Base-by-base conservation (phyloP, 2,113 vertebrate genomes). In the Neogale vison region DNA sequence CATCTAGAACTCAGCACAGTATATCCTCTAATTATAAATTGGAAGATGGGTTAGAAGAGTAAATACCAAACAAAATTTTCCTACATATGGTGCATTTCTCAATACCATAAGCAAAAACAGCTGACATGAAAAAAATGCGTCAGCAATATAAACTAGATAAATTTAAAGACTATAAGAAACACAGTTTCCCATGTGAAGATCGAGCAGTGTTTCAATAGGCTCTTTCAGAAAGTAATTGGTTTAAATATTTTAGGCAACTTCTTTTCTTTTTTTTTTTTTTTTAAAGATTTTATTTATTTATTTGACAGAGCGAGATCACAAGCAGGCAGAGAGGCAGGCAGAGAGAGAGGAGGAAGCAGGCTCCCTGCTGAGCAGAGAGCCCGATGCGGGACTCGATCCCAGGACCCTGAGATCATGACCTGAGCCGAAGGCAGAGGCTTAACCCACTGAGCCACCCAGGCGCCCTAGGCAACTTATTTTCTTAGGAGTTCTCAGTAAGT, bases 201-300 rank as follows among this genome's bases (percentile, higher is more conserved):
- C 87, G 96, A 97, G 55, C 15, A 65, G 7, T 0, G 71, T 29
- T 96, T 12, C 14, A 52, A 80, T 24, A 67, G 12, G 29, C 12
- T 69, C 31, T 83, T 39, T 83, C 63, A 69, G 15, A 39, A 91
- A 45, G 26, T 80, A 94, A 95, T 21, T 87, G 89, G 89, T 93
- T 94, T 92, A 97, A 97, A 98, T 77, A 57, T 87, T 79, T 88
- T 81, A 94, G 97, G 92, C 47, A 97, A 91, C 34, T 93, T 96
- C 4, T 31, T 29, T 89, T 61, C 52, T n/a, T 31, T n/a, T n/a
- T n/a, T n/a, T n/a, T n/a, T n/a, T n/a, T n/a, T n/a, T n/a, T n/a
- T n/a, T n/a, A n/a, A n/a, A n/a, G n/a, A n/a, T n/a, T n/a, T n/a
- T n/a, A n/a, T n/a, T n/a, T n/a, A n/a, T n/a, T n/a, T n/a, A n/a